Evolutionary conservation across 2,113 vertebrate genomes (phyloP).

Genomic region (Chionis minor): DNA sequence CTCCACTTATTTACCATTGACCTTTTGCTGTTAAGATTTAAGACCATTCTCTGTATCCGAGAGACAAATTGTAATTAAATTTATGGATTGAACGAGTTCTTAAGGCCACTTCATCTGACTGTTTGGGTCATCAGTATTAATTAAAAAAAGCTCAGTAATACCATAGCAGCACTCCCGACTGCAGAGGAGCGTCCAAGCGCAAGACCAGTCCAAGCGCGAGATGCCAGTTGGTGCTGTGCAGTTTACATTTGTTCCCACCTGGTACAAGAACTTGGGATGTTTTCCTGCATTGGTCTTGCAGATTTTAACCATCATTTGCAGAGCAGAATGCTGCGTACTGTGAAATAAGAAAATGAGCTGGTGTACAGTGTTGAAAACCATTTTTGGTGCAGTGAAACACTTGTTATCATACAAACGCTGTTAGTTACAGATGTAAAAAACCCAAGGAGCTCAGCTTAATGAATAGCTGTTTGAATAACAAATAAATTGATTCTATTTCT

Average conservation of each 20-base stretch:
- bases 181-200: rapidly evolving
- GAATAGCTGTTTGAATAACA: neutral
- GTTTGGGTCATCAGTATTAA: neutral
- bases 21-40: neutral
- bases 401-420: neutral
- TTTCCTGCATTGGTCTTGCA: neutral
- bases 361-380: neutral
- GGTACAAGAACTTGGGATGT: neutral
- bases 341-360: neutral
- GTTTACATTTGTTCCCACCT: neutral
- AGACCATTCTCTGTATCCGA: neutral
- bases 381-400: neutral
- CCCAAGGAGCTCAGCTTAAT: neutral
- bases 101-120: neutral
- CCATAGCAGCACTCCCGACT: neutral
- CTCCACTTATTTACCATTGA: neutral
- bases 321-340: neutral
- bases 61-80: neutral
- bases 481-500: neutral
- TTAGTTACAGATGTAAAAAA: neutral
- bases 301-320: neutral
- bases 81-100: neutral
- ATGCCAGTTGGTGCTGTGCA: neutral
- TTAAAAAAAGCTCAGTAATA: neutral
- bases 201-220: neutral